Conservation (phyloP, 2,888 invertebrate genomes). For the Brachypterus glaber region DNA sequence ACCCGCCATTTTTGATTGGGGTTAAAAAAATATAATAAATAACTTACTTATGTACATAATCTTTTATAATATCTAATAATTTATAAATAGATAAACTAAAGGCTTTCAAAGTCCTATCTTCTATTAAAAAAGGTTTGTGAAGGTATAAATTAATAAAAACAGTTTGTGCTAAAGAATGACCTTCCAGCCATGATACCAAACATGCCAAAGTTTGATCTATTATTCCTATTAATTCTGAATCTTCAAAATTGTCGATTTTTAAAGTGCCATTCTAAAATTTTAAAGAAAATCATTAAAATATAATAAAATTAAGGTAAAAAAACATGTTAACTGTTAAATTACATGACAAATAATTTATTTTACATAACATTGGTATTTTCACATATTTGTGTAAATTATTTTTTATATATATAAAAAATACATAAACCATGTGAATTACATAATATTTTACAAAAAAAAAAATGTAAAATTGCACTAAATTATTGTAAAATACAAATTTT, state of each 20-base stretch:
- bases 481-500: too few relatives aligned
- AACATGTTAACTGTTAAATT: neutral
- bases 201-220: slow-evolving; percentile 92
- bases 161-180: slow-evolving; percentile 92
- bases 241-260: slow-evolving; percentile 65
- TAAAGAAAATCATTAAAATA: slow-evolving; percentile 23
- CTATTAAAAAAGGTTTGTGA: slow-evolving; percentile 79
- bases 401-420: too few relatives aligned
- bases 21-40: slow-evolving; percentile 4
- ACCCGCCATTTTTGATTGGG: too few relatives aligned
- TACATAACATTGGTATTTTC: too few relatives aligned
- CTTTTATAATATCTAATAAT: slow-evolving; percentile 78
- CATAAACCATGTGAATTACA: too few relatives aligned
- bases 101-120: slow-evolving; percentile 72
- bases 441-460: too few relatives aligned
- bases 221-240: slow-evolving; percentile 78
- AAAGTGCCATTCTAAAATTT: slow-evolving; percentile 59
- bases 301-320: too few relatives aligned
- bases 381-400: too few relatives aligned
- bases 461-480: too few relatives aligned
- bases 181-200: slow-evolving; percentile 95
- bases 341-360: too few relatives aligned
- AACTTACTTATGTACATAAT: slow-evolving; percentile 74
- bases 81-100: slow-evolving; percentile 84
- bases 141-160: slow-evolving; percentile 93